Conservation (phyloP, 2,113 vertebrate genomes). For the Proterorhinus semilunaris region DNA sequence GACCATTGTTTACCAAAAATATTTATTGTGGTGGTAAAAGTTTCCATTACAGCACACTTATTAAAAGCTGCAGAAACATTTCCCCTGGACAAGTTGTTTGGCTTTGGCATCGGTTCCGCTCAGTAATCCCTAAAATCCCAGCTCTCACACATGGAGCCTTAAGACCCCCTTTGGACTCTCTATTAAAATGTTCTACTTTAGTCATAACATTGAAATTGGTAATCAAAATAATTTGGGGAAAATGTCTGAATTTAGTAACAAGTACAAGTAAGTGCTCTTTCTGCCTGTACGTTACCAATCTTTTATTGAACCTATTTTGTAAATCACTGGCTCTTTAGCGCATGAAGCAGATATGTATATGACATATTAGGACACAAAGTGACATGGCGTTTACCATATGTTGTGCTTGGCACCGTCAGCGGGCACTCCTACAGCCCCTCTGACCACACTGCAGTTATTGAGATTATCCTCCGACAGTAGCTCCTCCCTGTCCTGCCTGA, state of each 20-base stretch:
- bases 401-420: conserved; percentile 21
- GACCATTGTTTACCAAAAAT: conserved; percentile 8
- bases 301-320: too few species aligned
- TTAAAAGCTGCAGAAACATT: conserved; percentile 12
- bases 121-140: conserved; percentile 48
- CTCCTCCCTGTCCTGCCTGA: conserved; percentile 37
- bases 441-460: conserved; percentile 34
- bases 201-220: not conserved
- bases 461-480: conserved; percentile 40
- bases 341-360: too few species aligned
- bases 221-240: not conserved
- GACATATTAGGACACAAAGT: conserved; percentile 1
- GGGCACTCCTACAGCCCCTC: conserved; percentile 20
- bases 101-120: conserved; percentile 42
- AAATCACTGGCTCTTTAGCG: too few species aligned
- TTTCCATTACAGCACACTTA: conserved; percentile 22
- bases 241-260: not conserved
- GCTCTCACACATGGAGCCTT: conserved; percentile 53
- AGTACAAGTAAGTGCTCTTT: too few species aligned
- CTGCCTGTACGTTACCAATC: too few species aligned
- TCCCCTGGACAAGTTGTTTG: conserved; percentile 38
- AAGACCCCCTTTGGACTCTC: not conserved
- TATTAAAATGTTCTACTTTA: not conserved
- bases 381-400: conserved; percentile 32
- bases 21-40: conserved; percentile 11